Conservation (phyloP, 2,888 invertebrate genomes). For the Plusia festucae region DNA sequence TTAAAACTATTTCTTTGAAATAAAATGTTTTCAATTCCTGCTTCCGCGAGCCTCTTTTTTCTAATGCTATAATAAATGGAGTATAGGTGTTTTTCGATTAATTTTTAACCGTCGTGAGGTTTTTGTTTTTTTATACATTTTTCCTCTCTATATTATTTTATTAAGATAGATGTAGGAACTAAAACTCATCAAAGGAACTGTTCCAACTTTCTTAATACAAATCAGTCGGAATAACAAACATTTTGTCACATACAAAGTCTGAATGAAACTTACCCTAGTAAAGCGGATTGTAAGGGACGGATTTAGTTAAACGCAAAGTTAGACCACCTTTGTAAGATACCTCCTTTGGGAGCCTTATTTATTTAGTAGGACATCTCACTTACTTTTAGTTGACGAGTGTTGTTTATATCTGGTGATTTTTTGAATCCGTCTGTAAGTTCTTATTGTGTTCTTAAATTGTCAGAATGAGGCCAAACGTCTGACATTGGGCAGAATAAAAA, state of each 20-base stretch:
- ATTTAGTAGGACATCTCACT: conserved; percentile 2
- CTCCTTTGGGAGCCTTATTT: conserved; percentile 19
- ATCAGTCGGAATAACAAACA: conserved; percentile 14
- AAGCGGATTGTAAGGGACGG: conserved; percentile 41
- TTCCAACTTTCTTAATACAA: conserved; percentile 4
- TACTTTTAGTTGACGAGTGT: conserved; percentile 2
- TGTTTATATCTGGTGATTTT: neutral
- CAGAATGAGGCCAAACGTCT: neutral
- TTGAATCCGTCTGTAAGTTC: neutral
- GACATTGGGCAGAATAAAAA: no score
- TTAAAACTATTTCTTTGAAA: no score
- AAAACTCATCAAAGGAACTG: neutral
- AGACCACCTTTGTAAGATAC: conserved; percentile 11
- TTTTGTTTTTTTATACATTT: no score
- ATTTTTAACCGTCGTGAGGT: no score
- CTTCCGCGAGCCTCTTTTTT: no score
- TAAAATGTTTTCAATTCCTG: no score
- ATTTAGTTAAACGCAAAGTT: conserved; percentile 23
- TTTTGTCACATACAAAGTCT: conserved; percentile 23
- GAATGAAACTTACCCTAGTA: conserved; percentile 41
- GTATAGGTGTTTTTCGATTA: no score
- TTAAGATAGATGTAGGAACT: neutral
- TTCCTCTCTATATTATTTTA: no score
- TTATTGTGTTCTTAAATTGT: neutral
- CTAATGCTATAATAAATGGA: no score